Evolutionary conservation across 2,888 invertebrate genomes (phyloP).

Genomic region (Tanypteryx hageni): DNA sequence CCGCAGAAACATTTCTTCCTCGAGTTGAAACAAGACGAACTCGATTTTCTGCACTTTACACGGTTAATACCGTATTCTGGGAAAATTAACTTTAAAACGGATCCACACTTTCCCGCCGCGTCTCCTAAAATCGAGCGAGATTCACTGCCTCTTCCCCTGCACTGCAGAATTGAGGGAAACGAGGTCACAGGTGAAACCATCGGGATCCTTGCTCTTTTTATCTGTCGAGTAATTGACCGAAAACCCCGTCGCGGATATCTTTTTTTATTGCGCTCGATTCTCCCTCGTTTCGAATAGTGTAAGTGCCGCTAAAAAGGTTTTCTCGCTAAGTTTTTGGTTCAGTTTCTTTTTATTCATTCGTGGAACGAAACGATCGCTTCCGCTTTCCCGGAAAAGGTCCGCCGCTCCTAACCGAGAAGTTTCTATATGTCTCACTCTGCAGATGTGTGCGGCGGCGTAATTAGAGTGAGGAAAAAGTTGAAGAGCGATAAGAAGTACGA

Average conservation of each 20-base stretch:
- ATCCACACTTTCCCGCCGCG: not conserved
- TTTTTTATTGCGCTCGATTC: not conserved
- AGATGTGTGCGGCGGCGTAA: constrained; percentile 16
- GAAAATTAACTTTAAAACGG: not conserved
- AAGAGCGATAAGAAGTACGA: not conserved
- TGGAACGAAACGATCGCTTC: not conserved
- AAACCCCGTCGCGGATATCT: not conserved
- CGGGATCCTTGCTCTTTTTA: not conserved
- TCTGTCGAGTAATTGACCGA: constrained; percentile 11
- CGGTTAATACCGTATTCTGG: not conserved
- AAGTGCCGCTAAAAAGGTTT: not conserved
- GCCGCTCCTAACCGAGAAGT: not conserved
- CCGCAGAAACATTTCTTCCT: not conserved
- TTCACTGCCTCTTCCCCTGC: not conserved
- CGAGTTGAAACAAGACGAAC: not conserved
- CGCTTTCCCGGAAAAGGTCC: not conserved
- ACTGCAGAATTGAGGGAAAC: not conserved
- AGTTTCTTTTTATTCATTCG: not conserved
- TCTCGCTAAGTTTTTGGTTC: not conserved
- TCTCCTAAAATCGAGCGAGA: not conserved
- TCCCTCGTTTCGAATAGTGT: not conserved
- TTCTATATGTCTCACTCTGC: not conserved
- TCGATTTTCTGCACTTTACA: not conserved
- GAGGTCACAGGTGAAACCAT: constrained; percentile 51
- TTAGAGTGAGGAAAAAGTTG: constrained; percentile 5